Evolutionary conservation across 2,797 vertebrate genomes (phyloP).

Genomic region (Hyperoplus immaculatus): DNA sequence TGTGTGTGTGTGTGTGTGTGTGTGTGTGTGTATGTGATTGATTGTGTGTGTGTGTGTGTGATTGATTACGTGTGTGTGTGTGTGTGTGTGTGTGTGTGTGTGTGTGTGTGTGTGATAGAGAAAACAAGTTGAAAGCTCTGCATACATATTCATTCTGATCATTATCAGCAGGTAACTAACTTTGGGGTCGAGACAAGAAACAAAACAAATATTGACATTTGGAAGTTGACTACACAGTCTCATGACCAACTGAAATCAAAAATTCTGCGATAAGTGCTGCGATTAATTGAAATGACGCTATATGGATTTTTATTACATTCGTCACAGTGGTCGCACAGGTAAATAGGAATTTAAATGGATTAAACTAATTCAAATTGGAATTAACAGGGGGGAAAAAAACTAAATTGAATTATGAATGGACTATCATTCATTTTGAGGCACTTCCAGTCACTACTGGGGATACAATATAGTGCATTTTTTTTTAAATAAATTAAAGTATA

Average conservation of each 20-base stretch:
- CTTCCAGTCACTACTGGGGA: not conserved
- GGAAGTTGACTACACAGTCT: not conserved
- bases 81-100: no score
- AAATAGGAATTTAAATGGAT: not conserved
- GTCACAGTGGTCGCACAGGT: not conserved
- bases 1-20: conserved; percentile 12
- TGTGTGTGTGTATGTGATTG: conserved; percentile 10
- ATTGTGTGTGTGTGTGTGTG: not conserved
- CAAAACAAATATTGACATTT: not conserved
- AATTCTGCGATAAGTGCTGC: not conserved
- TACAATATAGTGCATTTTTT: no score
- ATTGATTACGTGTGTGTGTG: no score
- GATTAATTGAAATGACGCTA: not conserved
- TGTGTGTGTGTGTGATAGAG: no score
- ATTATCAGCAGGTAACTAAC: not conserved
- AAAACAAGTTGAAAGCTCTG: not conserved
- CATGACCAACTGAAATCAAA: not conserved
- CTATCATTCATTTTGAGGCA: not conserved
- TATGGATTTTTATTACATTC: not conserved
- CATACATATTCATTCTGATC: not conserved
- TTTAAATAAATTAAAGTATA: no score
- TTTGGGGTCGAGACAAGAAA: not conserved
- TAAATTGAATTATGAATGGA: not conserved
- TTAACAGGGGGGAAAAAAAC: not conserved
- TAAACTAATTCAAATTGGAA: not conserved